Evolutionary conservation across 1,140 invertebrate species (phyloP), one percentile per base, ranked within the genome.

Genomic region (Berghia stephanieae): DNA sequence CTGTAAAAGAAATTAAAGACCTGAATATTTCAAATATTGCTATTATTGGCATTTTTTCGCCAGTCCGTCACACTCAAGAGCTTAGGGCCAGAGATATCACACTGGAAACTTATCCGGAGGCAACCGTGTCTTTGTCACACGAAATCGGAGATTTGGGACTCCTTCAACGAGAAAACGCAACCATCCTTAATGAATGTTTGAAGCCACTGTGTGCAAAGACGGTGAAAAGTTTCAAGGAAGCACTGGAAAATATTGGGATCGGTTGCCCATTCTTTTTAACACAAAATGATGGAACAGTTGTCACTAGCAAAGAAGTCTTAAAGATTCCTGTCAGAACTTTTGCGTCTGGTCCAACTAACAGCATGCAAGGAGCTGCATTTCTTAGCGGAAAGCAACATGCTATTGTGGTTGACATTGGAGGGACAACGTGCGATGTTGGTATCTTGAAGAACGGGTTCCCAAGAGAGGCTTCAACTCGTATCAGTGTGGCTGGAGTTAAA

Each of bases 291-390:
- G 87, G 87, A 6, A 88, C 86, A 1, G 72, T 87, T 10, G 80
- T 79, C 72, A 83, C 80, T 44, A 78, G 80, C 10, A 69, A 83
- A 1, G 60, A 75, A 1, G 83, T 83, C 16, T 40, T 84, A 13
- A 57, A 80, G 10, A 80, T 71, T 18, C 87, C 87, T 0, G 83
- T 88, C 0, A 78, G 77, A 18, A 86, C 85, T 1, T 88, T 88
- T 80, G 85, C 86, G n/a, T 88, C 86, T 24, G 87, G 87, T 52
- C 83, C 87, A 1, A 88, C 87, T 67, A 88, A 88, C 67, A 86
- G 84, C 67, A 88, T 88, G 86, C 80, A 85, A n/a, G 87, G 87
- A 6, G 86, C 87, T 4, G 85, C 85, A 3, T 88, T 83, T 63
- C 70, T 88, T 27, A 85, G 83, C 21, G 82, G 82, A 5, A 46